Evolutionary conservation across 2,888 invertebrate genomes (phyloP).

Genomic region (Cheilosia urbana): DNA sequence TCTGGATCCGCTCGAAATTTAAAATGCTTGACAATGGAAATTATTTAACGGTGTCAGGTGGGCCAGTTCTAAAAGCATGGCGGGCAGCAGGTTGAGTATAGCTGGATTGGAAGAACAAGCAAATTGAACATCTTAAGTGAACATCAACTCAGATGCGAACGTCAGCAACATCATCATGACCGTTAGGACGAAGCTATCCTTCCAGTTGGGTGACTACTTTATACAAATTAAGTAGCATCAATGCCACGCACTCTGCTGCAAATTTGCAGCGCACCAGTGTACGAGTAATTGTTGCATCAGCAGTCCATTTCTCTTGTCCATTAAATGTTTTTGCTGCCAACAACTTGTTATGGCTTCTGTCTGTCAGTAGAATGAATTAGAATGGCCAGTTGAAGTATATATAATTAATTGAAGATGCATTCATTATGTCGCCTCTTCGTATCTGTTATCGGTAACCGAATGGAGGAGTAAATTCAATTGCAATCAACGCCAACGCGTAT

Average conservation of each 20-base stretch:
- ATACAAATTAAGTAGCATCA: neutral
- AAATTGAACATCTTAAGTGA: neutral
- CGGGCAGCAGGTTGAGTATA: no score
- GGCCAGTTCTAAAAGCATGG: no score
- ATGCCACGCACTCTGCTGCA: neutral
- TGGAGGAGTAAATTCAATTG: slow-evolving; percentile 24
- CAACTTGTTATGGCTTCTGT: slow-evolving; percentile 15
- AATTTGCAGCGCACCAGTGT: neutral
- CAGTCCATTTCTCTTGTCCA: neutral
- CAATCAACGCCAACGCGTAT: slow-evolving; percentile 16
- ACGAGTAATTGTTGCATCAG: neutral
- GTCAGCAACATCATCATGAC: neutral
- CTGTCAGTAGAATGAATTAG: slow-evolving; percentile 50
- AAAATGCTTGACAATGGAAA: no score
- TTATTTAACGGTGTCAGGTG: no score
- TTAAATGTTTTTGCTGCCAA: slow-evolving; percentile 5
- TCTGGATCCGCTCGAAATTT: no score
- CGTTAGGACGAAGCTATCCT: neutral
- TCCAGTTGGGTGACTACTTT: neutral
- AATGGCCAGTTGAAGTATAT: slow-evolving; percentile 30
- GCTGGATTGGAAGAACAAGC: neutral
- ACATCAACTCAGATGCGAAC: neutral
- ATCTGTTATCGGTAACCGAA: slow-evolving; percentile 9
- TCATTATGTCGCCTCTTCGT: slow-evolving; percentile 10
- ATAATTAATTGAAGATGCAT: slow-evolving; percentile 44